Evolutionary conservation across 1,140 invertebrate genomes (phyloP).

Genomic region (Drosophila pandora): DNA sequence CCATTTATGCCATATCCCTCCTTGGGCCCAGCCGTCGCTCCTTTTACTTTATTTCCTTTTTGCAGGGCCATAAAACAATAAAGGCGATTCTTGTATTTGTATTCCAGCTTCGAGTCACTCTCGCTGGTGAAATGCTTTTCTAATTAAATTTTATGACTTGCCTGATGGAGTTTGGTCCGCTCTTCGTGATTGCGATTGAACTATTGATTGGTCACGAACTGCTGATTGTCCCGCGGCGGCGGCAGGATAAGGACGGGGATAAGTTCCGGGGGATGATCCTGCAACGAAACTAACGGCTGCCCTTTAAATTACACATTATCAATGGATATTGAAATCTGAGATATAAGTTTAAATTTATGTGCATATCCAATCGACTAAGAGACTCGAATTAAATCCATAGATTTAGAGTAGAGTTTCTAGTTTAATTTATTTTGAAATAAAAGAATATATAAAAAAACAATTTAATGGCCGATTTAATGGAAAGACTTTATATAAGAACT

Average conservation of each 20-base stretch:
- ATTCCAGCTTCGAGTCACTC: conserved; percentile 57
- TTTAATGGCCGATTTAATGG: too few relatives aligned
- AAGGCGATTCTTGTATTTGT: conserved; percentile 60
- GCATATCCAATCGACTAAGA: background rate
- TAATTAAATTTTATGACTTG: conserved; percentile 80
- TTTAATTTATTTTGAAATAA: background rate
- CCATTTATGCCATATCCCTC: conserved; percentile 54
- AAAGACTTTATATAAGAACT: too few relatives aligned
- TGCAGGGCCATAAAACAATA: conserved; percentile 73
- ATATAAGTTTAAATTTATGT: background rate
- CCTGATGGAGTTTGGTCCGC: conserved; percentile 59
- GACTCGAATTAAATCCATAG: background rate
- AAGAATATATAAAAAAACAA: background rate
- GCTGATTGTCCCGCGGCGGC: conserved; percentile 20
- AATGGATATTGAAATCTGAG: conserved; percentile 3
- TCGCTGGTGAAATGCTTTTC: conserved; percentile 69
- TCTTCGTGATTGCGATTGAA: conserved; percentile 56
- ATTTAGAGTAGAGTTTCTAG: too few relatives aligned
- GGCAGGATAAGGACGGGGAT: background rate
- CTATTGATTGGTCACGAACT: conserved; percentile 54
- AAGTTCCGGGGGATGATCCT: conserved; percentile 26
- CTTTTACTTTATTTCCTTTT: conserved; percentile 46
- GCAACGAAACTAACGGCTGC: conserved; percentile 18
- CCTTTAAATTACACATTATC: conserved; percentile 28
- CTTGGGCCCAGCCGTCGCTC: conserved; percentile 28